Evolutionary conservation across 2,797 vertebrate genomes (phyloP), one percentile per base, ranked within the genome.

Genomic region (Poecilia velifera): DNA sequence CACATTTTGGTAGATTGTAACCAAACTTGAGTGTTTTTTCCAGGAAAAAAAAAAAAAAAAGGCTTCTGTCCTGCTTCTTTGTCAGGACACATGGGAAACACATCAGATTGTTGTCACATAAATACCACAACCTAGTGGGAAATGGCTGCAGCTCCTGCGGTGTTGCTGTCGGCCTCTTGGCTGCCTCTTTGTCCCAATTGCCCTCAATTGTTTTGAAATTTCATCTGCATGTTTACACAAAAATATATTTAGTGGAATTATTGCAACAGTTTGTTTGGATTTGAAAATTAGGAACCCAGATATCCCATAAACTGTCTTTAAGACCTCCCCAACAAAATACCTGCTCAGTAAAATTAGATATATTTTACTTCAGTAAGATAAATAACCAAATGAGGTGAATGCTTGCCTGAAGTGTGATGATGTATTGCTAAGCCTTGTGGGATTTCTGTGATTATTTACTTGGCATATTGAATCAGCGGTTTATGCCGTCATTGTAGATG

Each of bases 381-480:
- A 68, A 46, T 76, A 34, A 6, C 8, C 18, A 13, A 57, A 45
- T 71, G 5, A 75, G 25, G 25, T 41, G 45, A 76, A 36, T 47
- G 13, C 57, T 83, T 64, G 43, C 18, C 25, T 16, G 34, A 10
- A 49, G 64, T 39, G 45, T 64, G 36, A 66, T 46, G 73, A 59
- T 62, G 64, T 46, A 14, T 66, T 71, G 14, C 4, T 25, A 51
- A 36, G 45, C 75, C 39, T 83, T n/a, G 64, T 36, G 77, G 64
- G 82, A 76, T 76, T 41, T 82, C 36, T 75, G 3, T 49, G 75
- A 53, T 59, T 41, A 43, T 43, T 22, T 73, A 31, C 72, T 12
- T 31, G 31, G n/a, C 39, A 59, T 8, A 10, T 59, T 34, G 16
- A n/a, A 16, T 18, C 18, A 57, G 28, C 16, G 64, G 25, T 73